Evolutionary conservation across 2,113 vertebrate genomes (phyloP).

Genomic region (Fulica atra): DNA sequence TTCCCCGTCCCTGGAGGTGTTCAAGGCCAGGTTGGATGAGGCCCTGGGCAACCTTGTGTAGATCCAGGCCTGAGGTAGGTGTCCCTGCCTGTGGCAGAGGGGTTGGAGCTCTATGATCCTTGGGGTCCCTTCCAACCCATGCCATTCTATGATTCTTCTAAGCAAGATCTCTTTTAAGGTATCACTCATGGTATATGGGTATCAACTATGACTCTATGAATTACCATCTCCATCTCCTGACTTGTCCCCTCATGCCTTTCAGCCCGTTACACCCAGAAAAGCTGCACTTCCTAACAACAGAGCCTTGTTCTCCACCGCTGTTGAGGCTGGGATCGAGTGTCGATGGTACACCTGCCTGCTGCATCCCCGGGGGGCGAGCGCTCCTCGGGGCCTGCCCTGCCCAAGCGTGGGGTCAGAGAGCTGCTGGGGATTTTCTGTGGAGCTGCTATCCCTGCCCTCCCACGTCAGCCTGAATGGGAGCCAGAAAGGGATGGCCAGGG

Average conservation of each 20-base stretch:
- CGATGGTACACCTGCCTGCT: neutral
- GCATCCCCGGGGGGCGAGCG: rapidly evolving
- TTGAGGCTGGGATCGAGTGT: rapidly evolving
- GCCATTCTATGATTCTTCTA: too few relatives aligned
- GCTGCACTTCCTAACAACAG: neutral
- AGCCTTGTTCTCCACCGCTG: neutral
- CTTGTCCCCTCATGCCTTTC: neutral
- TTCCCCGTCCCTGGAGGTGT: too few relatives aligned
- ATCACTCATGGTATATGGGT: too few relatives aligned
- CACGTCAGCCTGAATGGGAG: neutral
- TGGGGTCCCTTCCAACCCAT: too few relatives aligned
- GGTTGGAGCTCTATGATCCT: too few relatives aligned
- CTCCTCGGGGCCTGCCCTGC: neutral
- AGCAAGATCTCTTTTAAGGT: too few relatives aligned
- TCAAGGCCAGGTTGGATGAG: too few relatives aligned
- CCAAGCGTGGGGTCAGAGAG: neutral
- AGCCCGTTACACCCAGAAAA: neutral
- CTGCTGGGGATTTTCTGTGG: neutral
- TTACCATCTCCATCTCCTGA: neutral
- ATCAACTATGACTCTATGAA: too few relatives aligned
- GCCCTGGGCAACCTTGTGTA: too few relatives aligned
- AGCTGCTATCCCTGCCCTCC: neutral
- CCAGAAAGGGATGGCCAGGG: slow-evolving; percentile 9
- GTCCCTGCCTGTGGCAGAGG: too few relatives aligned
- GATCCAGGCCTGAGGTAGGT: too few relatives aligned